Evolutionary conservation across 2,797 vertebrate species (phyloP), one percentile per base, ranked within the genome.

Genomic region (Margarornis squamiger): DNA sequence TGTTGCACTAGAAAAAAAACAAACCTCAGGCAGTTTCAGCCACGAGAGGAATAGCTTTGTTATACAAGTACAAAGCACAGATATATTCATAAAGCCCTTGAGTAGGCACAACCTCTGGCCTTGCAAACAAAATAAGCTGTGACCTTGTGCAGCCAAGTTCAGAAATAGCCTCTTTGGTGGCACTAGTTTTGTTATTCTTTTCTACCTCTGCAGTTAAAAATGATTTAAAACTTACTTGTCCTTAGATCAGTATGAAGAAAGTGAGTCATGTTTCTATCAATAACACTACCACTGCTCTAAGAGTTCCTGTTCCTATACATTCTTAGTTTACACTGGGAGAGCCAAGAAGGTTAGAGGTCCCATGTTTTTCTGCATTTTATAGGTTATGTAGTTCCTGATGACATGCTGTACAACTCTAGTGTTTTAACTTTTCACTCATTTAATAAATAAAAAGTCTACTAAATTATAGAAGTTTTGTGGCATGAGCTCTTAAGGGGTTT

Each of bases 301-400:
- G 24, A 15, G 12, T 67, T 91, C 16, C 1, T 0, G 38, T 63
- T 76, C 17, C 3, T 38, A 3, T 8, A 4, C 16, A 8, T 62
- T 66, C 27, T n/a, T 24, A 34, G 21, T 90, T 68, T 58, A 58
- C 21, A 29, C 2, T 36, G 14, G 51, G 45, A 90, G 23, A 88
- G 21, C 16, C 20, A 48, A 26, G 32, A n/a, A 72, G 9, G 27
- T 54, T 76, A 14, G 24, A 41, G 70, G 76, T 88, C 20, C 59
- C 43, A 39, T 51, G 18, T 14, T 65, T 65, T 3, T n/a, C 16
- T 82, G 41, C 19, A 10, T 90, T 80, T 80, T 46, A 24, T 58
- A 16, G 59, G 38, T 14, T 55, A 26, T 4, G 0, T 9, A 45
- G 46, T 51, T 65, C 32, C 34, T 74, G 32, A 23, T 71, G 26